Evolutionary conservation across 1,140 invertebrate genomes (phyloP), one percentile per base, ranked within the genome.

Genomic region (Drosophila sproati): DNA sequence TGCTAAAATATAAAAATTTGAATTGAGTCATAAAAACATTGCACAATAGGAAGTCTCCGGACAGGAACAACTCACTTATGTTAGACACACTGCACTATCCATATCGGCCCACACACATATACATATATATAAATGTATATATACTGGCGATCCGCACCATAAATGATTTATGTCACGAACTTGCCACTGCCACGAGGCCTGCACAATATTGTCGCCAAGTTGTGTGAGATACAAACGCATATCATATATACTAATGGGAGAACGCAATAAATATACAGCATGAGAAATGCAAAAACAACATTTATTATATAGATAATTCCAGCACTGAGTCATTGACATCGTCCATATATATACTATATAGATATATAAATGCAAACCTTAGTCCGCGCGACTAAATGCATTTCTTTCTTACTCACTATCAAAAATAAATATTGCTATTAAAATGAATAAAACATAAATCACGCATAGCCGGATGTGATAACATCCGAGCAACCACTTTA

Each of bases 21-120:
- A 87, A 88, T 88, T 88, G 83, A 88, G 77, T 88, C 83, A 89
- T 78, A 70, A 82, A 77, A 77, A 60, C 54, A 67, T 83, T 79
- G 80, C 80, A 77, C 80, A 82, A 73, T 79, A 62, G 61, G 50
- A 78, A 75, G 29, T 52, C 47, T 41, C 47, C 1, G 39, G 39
- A 74, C 72, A 80, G 78, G 78, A 81, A 80, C 70, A 37, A 54
- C 61, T 54, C 3, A 47, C 29, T 45, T 34, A 55, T 20, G 34
- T 43, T 48, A 6, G 55, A 59, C n/a, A 54, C 50, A 56, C 48
- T 51, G 64, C 76, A 77, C n/a, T 43, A 43, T 32, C 80, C 77
- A 88, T 80, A 89, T 88, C 80, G 76, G 83, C 51, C 71, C 66
- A 52, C 80, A 72, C 81, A 64, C 81, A 39, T 5, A 41, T 5